Evolutionary conservation across 1,140 invertebrate species (phyloP), one percentile per base, ranked within the genome.

Genomic region (Zaprionus lachaisei): DNA sequence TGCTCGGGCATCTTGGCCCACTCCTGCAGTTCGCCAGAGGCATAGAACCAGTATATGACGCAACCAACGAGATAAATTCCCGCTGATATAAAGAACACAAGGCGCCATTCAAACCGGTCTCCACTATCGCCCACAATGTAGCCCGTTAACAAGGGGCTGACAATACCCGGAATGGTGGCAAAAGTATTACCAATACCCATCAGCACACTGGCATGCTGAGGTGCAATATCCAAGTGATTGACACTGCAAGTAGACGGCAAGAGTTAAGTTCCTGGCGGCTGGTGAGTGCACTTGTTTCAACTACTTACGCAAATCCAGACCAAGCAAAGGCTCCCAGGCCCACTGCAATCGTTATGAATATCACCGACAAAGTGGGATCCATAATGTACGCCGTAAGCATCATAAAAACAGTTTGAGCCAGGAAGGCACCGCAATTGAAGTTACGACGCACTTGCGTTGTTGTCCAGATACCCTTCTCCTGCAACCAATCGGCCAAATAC

Each of bases 101-200:
- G 94, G 51, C 95, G 95, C 97, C 97, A 98, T 93, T 97, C 95
- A 14, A 94, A 94, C 14, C 95, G 56, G 94, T 95, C 97, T 95
- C 73, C 73, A 20, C 44, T 95, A 77, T 96, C 93, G 76, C 94
- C 94, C 2, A 97, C 96, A 54, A 98, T 95, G 62, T 95, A 94
- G 24, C 97, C 97, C 2, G 96, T 96, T 14, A 98, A 92, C 6
- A 95, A 94, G 0, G 97, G 97, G 92, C 96, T 97, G 6, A 98
- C 93, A 74, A 98, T 97, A 24, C 97, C 97, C 41, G 97, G 97
- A 72, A 98, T 92, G 1, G 97, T 98, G 1, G 97, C 97, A 80
- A 98, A 94, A 1, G 97, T 98, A 92, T 98, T 98, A 3, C 96
- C 96, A 28, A 98, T 94, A 2, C 97, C 97, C 97, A 98, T 97